Evolutionary conservation across 2,113 vertebrate species (phyloP), one percentile per base, ranked within the genome.

Genomic region (Cettia cetti): DNA sequence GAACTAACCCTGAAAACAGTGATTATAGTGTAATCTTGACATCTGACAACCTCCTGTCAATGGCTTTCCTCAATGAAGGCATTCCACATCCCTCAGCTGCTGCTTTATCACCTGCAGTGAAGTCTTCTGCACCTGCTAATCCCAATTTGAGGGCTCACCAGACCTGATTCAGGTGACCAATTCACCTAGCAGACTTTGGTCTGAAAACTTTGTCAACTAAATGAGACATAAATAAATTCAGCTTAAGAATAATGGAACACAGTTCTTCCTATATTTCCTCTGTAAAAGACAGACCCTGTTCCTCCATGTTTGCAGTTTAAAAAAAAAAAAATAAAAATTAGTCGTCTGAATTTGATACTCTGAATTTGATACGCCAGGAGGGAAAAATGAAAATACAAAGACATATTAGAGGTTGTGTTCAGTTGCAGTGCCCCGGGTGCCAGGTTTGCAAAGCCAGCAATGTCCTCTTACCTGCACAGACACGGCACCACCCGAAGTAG

Each of bases 391-490:
- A 85, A 68, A 64, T 5, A 42, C 44, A 45, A 2, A 6, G 28
- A n/a, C 7, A 24, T 37, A 87, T 35, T 28, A 52, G 39, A 89
- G 12, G 19, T 44, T 39, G 39, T 31, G 66, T 37, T 47, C 26
- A 30, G n/a, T 22, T 40, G 35, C 30, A n/a, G 50, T 4, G 28
- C 10, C 45, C 71, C 12, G 1, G 13, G 57, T 44, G 44, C 33
- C 72, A n/a, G 54, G 24, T 28, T 54, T 44, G 28, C 35, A 50
- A 60, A 35, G 21, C 81, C 80, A 5, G 0, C 22, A 2, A 30
- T 4, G 33, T 74, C 27, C 61, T 65, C 97, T 97, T 96, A 97
- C 97, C 97, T 97, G 95, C n/a, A 37, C 49, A 61, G 68, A 71
- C 88, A 90, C 69, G 7, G 75, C 83, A 69, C 68, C 59, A 45